phyloP scores from a whole-genome alignment of 2,113 vertebrate species.

The Phalacrocorax brasilianus region DNA sequence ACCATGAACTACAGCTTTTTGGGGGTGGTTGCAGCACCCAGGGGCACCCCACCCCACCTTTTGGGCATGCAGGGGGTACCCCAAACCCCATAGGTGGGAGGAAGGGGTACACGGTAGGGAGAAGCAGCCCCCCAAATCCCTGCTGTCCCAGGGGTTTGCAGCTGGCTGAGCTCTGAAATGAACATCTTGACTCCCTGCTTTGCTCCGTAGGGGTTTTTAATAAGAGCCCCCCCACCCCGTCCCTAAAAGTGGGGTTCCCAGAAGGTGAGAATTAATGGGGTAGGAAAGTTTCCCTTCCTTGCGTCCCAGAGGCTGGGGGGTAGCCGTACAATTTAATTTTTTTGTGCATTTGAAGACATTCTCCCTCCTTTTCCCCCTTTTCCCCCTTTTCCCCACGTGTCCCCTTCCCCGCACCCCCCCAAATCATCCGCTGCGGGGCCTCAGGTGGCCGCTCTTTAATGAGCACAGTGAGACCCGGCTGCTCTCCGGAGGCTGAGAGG shows the following conservation, averaged over 20 bases:
- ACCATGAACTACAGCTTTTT: background rate
- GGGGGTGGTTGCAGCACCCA: fast-evolving
- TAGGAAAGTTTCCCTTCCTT: background rate
- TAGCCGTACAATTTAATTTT: fast-evolving
- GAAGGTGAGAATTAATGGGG: background rate
- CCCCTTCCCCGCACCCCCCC: background rate
- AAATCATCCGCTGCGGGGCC: background rate
- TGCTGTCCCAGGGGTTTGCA: fast-evolving
- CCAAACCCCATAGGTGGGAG: background rate
- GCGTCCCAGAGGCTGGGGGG: fast-evolving
- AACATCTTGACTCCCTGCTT: background rate
- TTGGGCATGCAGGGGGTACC: background rate
- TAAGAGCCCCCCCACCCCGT: background rate
- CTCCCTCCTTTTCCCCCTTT: background rate
- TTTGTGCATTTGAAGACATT: fast-evolving
- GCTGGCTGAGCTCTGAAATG: background rate
- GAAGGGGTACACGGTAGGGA: background rate
- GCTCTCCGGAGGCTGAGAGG: background rate
- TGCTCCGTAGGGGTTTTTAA: background rate
- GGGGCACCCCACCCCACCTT: background rate
- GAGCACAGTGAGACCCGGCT: background rate
- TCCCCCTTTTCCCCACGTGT: fast-evolving
- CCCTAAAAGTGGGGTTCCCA: background rate
- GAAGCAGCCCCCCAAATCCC: background rate
- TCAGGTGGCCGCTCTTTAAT: background rate